Conservation (phyloP, 2,888 invertebrate genomes). For the Emmelina monodactyla region DNA sequence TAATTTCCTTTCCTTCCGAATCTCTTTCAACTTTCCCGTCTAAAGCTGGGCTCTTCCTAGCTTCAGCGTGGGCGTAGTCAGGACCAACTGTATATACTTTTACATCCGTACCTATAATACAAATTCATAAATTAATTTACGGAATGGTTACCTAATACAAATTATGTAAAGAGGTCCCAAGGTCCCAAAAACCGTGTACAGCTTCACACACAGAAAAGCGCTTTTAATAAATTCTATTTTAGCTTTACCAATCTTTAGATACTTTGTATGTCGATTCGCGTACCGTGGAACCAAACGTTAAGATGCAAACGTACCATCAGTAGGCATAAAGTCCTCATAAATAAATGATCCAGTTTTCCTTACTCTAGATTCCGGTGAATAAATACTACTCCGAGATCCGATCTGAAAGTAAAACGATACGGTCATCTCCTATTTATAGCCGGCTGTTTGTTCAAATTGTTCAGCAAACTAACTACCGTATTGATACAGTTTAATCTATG, state of each 20-base stretch:
- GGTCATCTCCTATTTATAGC: too few relatives aligned
- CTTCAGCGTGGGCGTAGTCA: constrained; percentile 99
- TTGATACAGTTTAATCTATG: too few relatives aligned
- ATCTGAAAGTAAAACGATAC: constrained; percentile 73
- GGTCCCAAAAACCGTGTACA: too few relatives aligned
- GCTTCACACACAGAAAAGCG: too few relatives aligned
- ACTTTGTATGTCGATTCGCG: too few relatives aligned
- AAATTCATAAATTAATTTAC: neutral
- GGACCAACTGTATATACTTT: constrained; percentile 99
- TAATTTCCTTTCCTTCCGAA: constrained; percentile 96
- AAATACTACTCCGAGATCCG: constrained; percentile 97
- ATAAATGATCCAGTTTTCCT: constrained; percentile 98
- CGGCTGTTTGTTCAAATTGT: too few relatives aligned
- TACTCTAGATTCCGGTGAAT: constrained; percentile 95
- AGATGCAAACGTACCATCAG: constrained; percentile 87
- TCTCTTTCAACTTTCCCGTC: constrained; percentile 99
- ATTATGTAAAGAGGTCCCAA: neutral
- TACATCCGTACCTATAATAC: constrained; percentile 69
- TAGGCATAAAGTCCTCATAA: constrained; percentile 99
- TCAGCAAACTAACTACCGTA: too few relatives aligned
- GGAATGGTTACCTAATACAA: neutral
- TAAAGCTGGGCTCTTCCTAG: constrained; percentile 96
- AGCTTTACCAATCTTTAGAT: too few relatives aligned
- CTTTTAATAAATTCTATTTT: too few relatives aligned
- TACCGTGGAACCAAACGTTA: too few relatives aligned